Conservation (phyloP, 2,113 vertebrate species). For the Poeciliopsis occidentalis region DNA sequence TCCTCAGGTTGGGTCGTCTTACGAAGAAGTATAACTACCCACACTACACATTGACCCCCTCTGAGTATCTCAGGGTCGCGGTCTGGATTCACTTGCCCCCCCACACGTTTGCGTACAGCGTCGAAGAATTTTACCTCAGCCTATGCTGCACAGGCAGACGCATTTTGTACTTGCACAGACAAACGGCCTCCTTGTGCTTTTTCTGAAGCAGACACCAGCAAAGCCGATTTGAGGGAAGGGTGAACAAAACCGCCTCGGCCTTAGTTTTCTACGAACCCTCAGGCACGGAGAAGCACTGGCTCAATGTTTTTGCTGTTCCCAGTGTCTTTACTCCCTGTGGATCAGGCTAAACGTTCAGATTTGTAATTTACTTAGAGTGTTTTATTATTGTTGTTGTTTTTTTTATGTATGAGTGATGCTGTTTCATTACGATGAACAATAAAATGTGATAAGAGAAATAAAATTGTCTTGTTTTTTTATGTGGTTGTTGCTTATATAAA, state of each 20-base stretch:
- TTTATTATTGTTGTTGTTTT: not conserved
- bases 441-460: conserved; percentile 66
- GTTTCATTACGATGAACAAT: conserved; percentile 78
- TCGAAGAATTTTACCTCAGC: conserved; percentile 27
- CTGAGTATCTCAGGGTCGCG: conserved; percentile 60
- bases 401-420: conserved; percentile 77
- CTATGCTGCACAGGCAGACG: conserved; percentile 34
- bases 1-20: conserved; percentile 15
- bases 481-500: not conserved
- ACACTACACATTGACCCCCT: conserved; percentile 15
- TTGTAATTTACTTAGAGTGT: conserved; percentile 65
- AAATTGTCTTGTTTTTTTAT: not conserved
- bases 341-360: conserved; percentile 58
- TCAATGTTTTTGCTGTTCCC: conserved; percentile 45
- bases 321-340: conserved; percentile 54
- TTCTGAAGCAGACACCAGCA: conserved; percentile 20
- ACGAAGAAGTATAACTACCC: not conserved
- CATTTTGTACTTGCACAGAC: conserved; percentile 16
- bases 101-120: not conserved
- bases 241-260: conserved; percentile 43
- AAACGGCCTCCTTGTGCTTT: conserved; percentile 17
- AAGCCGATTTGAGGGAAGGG: conserved; percentile 16
- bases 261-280: conserved; percentile 56
- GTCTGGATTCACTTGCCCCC: conserved; percentile 25
- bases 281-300: conserved; percentile 43